These are phyloP conservation scores for Lasioglossum baleicum DNA, from an alignment of 1,140 invertebrate species.

Conservation along the genomic window DNA sequence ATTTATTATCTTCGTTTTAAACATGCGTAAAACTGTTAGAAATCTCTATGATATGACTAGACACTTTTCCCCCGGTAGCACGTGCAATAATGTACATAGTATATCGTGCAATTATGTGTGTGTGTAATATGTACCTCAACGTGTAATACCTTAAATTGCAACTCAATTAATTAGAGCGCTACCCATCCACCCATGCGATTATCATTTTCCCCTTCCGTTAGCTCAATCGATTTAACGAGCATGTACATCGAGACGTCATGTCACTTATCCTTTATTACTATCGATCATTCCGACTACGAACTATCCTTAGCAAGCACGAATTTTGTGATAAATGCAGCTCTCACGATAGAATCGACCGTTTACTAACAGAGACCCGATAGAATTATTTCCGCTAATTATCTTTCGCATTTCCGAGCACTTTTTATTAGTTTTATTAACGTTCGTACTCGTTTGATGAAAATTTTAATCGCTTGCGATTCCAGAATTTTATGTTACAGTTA, in stretches of 20 bases:
- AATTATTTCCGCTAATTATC: neutral
- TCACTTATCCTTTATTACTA: conserved; percentile 21
- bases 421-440: neutral
- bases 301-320: neutral
- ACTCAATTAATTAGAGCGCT: conserved; percentile 10
- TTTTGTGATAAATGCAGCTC: neutral
- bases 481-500: too few species aligned
- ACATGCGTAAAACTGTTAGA: too few species aligned
- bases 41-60: too few species aligned
- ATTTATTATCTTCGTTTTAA: too few species aligned
- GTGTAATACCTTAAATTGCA: neutral
- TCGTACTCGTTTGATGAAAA: too few species aligned
- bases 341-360: neutral
- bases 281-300: conserved; percentile 9
- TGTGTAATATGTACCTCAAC: neutral
- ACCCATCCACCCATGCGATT: neutral
- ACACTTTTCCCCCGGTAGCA: too few species aligned
- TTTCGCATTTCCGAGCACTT: neutral
- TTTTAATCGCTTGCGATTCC: too few species aligned
- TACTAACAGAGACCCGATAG: neutral
- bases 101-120: neutral
- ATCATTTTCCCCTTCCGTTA: neutral
- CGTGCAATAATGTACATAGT: too few species aligned
- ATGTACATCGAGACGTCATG: conserved; percentile 16
- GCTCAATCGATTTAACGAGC: conserved; percentile 14